Percentiles rank a stretch among this genome's conserved stretches.
Evolutionary conservation across 2,797 vertebrate genomes (phyloP).

Genomic region (Botia kubotai): DNA sequence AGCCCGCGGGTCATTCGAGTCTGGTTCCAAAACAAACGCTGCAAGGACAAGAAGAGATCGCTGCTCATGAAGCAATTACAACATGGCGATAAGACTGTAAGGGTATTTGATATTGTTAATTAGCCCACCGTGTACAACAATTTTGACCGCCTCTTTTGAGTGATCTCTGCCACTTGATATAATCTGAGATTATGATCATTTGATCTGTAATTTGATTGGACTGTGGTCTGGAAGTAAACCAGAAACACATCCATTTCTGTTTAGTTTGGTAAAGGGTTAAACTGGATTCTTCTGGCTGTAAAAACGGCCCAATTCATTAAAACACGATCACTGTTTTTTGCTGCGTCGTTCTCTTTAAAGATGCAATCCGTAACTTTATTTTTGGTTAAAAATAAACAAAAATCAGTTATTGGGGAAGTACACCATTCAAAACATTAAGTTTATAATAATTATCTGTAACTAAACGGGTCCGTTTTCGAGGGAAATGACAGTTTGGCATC

Average conservation of each 20-base stretch:
- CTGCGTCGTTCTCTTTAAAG: too few species aligned
- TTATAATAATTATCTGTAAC: too few species aligned
- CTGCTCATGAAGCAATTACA: constrained; percentile 95
- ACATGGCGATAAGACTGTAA: constrained; percentile 91
- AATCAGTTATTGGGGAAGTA: too few species aligned
- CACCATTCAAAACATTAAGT: too few species aligned
- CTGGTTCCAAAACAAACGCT: constrained; percentile 98
- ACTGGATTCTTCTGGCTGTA: neutral
- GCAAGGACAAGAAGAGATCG: constrained; percentile 95
- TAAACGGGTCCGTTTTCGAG: too few species aligned
- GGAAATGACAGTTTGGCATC: too few species aligned
- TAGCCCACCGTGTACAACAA: neutral
- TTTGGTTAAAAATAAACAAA: too few species aligned
- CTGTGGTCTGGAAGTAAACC: neutral
- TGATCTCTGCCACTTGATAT: constrained; percentile 11
- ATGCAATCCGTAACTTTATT: too few species aligned
- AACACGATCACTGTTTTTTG: neutral
- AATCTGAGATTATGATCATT: constrained; percentile 6
- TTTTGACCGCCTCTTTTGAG: neutral
- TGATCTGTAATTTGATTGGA: neutral
- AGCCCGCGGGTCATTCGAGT: constrained; percentile 95
- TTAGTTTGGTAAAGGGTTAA: neutral
- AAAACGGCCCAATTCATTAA: neutral
- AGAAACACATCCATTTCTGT: neutral
- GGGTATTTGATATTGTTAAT: neutral